Base-by-base conservation (phyloP, 2,797 vertebrate species). In the Bucorvus abyssinicus region DNA sequence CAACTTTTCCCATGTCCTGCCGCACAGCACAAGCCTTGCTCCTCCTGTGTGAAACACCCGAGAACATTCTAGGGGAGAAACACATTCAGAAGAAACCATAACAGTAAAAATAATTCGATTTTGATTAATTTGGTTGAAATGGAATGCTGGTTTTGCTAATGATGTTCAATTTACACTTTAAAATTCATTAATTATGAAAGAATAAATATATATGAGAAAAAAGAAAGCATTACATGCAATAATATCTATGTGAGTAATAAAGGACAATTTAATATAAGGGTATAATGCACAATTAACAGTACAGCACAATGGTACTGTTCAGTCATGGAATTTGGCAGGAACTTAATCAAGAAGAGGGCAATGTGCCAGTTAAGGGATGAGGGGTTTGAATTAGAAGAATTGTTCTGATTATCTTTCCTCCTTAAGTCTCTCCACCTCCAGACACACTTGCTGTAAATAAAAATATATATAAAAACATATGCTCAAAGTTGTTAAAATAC, bases 1-100 rank as follows among this genome's bases (percentile, higher is more conserved):
- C 57, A 99, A 97, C 59, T 99, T 98, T 77, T 99, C 99, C 99
- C 98, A 99, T 63, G 97, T 98, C 26, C 98, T 98, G 23, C 99
- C 99, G 90, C 99, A 99, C 36, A 99, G 94, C 92, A 99, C 98
- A 80, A 99, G 97, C 69, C 99, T 98, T 30, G 99, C 99, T 30
- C 99, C 99, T 10, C 98, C 98, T 30, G 97, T 85, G 18, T 99
- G 99, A 96, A 99, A 99, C 84, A 99, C 97, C 26, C 97, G 98
- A 77, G 99, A 98, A 77, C 99, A 99, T 93, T 99, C 99, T 99
- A 97, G 79, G 90, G 78, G 88, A 68, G 49, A 93, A 89, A 92
- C 1, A 76, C 4, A 36, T 38, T 26, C 16, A 59, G 42, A 78
- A 80, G 26, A 36, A 21, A n/a, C 29, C 67, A 34, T 20, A 23